Evolutionary conservation across 2,113 vertebrate species (phyloP), one percentile per base, ranked within the genome.

Genomic region (Pogona vitticeps): DNA sequence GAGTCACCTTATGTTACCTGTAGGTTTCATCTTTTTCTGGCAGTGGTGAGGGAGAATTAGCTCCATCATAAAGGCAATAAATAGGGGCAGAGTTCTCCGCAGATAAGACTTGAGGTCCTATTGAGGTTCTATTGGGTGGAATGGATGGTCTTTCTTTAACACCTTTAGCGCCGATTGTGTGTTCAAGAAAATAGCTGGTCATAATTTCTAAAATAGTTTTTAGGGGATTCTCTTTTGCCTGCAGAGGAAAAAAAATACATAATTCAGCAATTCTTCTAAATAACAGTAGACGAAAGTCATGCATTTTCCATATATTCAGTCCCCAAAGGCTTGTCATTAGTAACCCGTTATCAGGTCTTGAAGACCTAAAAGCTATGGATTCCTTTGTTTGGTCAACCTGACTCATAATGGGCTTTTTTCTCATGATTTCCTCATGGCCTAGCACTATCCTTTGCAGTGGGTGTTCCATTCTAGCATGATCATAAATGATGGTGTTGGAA

Each of bases 161-260:
- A 8, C 36, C 13, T 33, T 67, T 84, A 71, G 89, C 88, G 58
- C 91, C 92, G 59, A 91, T 96, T 42, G 83, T 86, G 63, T 92
- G 93, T 80, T 97, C 97, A 80, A 98, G 95, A 82, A 97, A 97
- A 67, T 98, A 97, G 92, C 96, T 97, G 9, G 98, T 97, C 76
- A 98, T 97, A 23, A 99, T 97, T 94, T 99, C 98, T 88, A 99
- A 96, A 80, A 97, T 96, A 0, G 98, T 97, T 95, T 98, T 98
- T 77, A 98, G 90, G 15, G 98, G 98, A 21, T 91, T 96, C 82
- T 96, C 95, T 63, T 93, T 96, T 84, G 94, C 93, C 97, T 97
- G 1, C 81, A 63, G 65, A 46, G 40, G 85, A 75, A 68, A 58
- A n/a, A 12, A 90, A 86, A 82, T 83, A 58, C 46, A 36, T 59